These are phyloP conservation scores for Apostichopus japonicus DNA, from an alignment of 35 echinoderm and acorn worm genomes.

Conservation along the genomic window DNA sequence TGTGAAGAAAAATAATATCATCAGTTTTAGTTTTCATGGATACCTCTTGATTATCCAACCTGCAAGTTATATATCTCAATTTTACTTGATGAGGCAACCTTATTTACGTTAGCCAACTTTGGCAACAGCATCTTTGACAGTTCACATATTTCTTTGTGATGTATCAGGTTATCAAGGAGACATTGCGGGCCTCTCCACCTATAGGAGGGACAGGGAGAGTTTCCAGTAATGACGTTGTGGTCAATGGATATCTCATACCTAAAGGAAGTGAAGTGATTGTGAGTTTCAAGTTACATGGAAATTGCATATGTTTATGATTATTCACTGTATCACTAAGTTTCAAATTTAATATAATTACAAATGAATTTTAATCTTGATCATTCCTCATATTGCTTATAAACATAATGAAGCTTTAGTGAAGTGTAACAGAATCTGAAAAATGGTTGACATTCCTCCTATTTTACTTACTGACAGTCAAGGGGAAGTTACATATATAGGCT, in stretches of 20 bases:
- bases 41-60: neutral
- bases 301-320: neutral
- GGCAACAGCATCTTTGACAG: neutral
- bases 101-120: neutral
- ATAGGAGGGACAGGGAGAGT: neutral
- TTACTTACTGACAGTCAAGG: too few relatives aligned
- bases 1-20: neutral
- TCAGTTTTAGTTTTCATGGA: neutral
- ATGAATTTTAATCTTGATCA: neutral
- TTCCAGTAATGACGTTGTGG: neutral
- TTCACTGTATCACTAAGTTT: neutral
- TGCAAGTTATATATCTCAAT: neutral
- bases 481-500: too few relatives aligned
- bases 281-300: neutral
- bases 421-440: neutral
- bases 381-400: neutral
- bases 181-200: neutral
- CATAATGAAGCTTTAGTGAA: neutral
- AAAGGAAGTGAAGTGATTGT: neutral
- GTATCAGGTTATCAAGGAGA: constrained; percentile 12
- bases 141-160: too few relatives aligned
- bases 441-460: neutral
- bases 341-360: too few relatives aligned
- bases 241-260: constrained; percentile 3
- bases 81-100: neutral